Conservation (phyloP, 64 coral and sea anemone species). For the Montipora sp. region DNA sequence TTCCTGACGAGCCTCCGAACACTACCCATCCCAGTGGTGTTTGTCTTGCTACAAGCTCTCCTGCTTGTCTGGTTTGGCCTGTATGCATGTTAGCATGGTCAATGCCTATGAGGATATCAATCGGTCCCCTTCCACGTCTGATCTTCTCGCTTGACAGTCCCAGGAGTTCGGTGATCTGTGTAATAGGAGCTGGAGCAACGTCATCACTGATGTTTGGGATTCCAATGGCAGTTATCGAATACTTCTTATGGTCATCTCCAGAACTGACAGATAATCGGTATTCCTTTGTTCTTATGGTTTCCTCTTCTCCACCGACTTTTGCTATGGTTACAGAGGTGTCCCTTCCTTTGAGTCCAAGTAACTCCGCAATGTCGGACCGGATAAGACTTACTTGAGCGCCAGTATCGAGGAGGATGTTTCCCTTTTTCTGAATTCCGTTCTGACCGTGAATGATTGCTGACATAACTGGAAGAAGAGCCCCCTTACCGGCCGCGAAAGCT, state of each 20-base stretch:
- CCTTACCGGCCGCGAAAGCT: neutral
- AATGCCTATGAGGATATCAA: too few species aligned
- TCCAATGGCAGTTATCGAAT: constrained; percentile 21
- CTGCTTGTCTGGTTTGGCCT: constrained; percentile 49
- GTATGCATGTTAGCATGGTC: constrained; percentile 57
- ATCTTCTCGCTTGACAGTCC: too few species aligned
- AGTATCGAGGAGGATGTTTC: constrained; percentile 40
- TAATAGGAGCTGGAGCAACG: too few species aligned
- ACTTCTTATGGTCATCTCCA: neutral
- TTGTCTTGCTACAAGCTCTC: constrained; percentile 23
- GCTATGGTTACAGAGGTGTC: constrained; percentile 22
- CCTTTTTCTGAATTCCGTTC: neutral
- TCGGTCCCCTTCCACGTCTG: too few species aligned
- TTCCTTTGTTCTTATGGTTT: constrained; percentile 28
- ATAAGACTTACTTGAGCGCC: constrained; percentile 60
- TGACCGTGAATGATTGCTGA: constrained; percentile 8
- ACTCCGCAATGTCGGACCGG: neutral
- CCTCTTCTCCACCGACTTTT: constrained; percentile 56
- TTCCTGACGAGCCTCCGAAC: constrained; percentile 31
- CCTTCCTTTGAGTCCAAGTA: constrained; percentile 27
- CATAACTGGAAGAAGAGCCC: constrained; percentile 16
- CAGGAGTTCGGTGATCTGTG: too few species aligned
- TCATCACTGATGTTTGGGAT: too few species aligned
- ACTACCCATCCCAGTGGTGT: constrained; percentile 65
- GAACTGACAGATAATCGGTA: constrained; percentile 14